Evolutionary conservation across 2,888 invertebrate genomes (phyloP), one percentile per base, ranked within the genome.

Genomic region (Agrilus cyanescens): DNA sequence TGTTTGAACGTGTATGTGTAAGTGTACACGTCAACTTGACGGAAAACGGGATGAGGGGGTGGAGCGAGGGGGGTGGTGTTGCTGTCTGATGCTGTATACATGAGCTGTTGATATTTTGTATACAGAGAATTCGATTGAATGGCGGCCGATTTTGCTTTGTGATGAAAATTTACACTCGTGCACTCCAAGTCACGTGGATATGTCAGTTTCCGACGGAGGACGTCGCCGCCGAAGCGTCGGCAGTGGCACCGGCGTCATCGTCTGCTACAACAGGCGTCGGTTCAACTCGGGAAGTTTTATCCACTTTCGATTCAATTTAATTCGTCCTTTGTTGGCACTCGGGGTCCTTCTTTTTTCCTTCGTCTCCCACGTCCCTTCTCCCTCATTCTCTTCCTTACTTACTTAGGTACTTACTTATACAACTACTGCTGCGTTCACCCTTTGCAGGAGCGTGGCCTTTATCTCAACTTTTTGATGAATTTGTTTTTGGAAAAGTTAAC

Each of bases 141-240:
- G 57, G 58, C 58, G 58, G 52, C 58, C 63, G 63, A 63, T 64
- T 64, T 62, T 55, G 59, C 55, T 65, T 66, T 66, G 65, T 65
- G 63, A 64, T 65, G 65, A 66, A 65, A 66, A 66, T 66, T 66
- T 65, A 66, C 66, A 66, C 66, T 65, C 65, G 65, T 65, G 66
- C 66, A 65, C 66, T 66, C 65, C 61, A 65, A 64, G 65, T 63
- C 65, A 60, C 59, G 61, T 61, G 62, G 59, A 57, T 54, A 50
- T 62, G 60, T 61, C 59, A 57, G 56, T 54, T 58, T 57, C 38
- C 15, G 25, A 10, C 25, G 25, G 25, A 25, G 25, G 25, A 25
- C 25, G 25, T 25, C 10, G 25, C 25, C 10, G 25, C 2, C 25
- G 25, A 25, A 10, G 25, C 25, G 25, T 25, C 10, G 25, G 3